These are phyloP conservation scores for Cryptophagus acutangulus DNA, from an alignment of 2,888 invertebrate species.

Conservation along the genomic window DNA sequence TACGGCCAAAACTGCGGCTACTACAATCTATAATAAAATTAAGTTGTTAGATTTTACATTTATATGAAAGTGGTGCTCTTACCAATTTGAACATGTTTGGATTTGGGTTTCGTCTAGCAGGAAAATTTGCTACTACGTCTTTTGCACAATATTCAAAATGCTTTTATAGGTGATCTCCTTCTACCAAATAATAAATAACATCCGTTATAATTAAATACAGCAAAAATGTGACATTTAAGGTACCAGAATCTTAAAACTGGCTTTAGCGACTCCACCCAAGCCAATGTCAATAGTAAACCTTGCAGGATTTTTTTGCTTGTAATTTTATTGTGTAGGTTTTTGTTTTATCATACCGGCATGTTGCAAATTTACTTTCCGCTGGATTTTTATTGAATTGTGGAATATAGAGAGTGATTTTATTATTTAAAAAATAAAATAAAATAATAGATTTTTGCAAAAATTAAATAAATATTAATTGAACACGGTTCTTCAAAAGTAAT, in stretches of 20 bases:
- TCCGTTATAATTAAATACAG: slow-evolving; percentile 1
- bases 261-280: slow-evolving; percentile 7
- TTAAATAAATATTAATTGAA: too few relatives aligned
- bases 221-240: slow-evolving; percentile 6
- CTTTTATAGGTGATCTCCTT: not conserved
- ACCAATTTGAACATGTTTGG: slow-evolving; percentile 6
- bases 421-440: too few relatives aligned
- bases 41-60: too few relatives aligned
- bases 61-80: not conserved
- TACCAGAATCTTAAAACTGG: not conserved
- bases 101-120: slow-evolving; percentile 2
- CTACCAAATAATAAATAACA: slow-evolving; percentile 3
- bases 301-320: not conserved
- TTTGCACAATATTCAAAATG: not conserved
- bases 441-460: too few relatives aligned
- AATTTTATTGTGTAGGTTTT: not conserved
- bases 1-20: slow-evolving; percentile 5
- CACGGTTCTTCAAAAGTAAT: too few relatives aligned
- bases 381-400: too few relatives aligned
- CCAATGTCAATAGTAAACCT: slow-evolving; percentile 5
- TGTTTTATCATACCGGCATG: not conserved
- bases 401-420: too few relatives aligned
- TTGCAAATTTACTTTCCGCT: too few relatives aligned
- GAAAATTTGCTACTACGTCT: slow-evolving; percentile 3
- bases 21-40: slow-evolving; percentile 3